phyloP scores from a whole-genome alignment of 2,113 vertebrate genomes.

The Centropristis striata region DNA sequence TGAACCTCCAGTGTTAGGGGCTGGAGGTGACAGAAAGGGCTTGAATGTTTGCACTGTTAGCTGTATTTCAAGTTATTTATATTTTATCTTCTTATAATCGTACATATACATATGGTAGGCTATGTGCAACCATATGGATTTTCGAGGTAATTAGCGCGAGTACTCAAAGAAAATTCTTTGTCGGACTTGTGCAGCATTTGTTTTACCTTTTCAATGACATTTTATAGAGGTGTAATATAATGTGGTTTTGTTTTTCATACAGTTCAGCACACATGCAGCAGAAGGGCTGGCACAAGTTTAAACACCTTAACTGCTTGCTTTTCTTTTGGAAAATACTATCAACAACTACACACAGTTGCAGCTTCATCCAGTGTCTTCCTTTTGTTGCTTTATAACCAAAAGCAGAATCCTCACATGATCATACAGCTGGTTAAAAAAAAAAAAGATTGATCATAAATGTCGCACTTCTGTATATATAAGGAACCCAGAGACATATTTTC shows the following conservation, averaged over 20 bases:
- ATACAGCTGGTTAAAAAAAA: neutral
- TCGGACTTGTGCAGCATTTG: conserved; percentile 15
- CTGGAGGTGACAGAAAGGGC: neutral
- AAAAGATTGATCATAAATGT: neutral
- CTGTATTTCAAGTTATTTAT: conserved; percentile 37
- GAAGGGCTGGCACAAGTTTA: conserved; percentile 17
- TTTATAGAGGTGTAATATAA: conserved; percentile 21
- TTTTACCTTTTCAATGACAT: conserved; percentile 33
- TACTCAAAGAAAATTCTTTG: neutral
- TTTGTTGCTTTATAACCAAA: conserved; percentile 43
- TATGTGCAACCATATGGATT: neutral
- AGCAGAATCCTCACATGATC: conserved; percentile 26
- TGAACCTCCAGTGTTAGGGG: conserved; percentile 11
- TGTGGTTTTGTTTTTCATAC: conserved; percentile 24
- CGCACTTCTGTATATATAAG: conserved; percentile 28
- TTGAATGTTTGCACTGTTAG: conserved; percentile 15
- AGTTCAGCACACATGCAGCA: conserved; percentile 33
- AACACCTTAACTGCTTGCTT: conserved; percentile 24
- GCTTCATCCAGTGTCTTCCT: conserved; percentile 51
- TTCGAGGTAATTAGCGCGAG: neutral
- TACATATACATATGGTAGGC: neutral
- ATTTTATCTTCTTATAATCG: neutral
- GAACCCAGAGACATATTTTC: conserved; percentile 60
- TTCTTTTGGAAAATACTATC: neutral
- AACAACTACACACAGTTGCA: conserved; percentile 7